These are phyloP conservation scores for Diachrysia chrysitis DNA, from an alignment of 2,888 invertebrate species.

Conservation along the genomic window DNA sequence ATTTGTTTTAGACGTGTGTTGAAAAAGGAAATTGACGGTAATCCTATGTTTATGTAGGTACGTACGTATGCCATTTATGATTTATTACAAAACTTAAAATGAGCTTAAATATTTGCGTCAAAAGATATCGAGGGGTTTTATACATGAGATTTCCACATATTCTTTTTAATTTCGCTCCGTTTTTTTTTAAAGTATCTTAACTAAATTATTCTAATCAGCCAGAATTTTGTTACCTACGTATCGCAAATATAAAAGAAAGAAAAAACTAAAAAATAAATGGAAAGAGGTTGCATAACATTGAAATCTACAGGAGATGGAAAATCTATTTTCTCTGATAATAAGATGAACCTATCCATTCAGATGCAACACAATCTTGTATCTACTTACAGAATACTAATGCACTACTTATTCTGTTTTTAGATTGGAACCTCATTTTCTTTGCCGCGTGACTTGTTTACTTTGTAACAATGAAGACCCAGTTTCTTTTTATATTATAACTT, in stretches of 20 bases:
- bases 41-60: no score
- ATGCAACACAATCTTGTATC: constrained; percentile 39
- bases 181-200: neutral
- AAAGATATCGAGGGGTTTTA: no score
- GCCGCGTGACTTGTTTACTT: constrained; percentile 18
- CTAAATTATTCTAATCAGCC: neutral
- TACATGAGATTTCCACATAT: no score
- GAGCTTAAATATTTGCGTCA: no score
- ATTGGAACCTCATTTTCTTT: constrained; percentile 52
- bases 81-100: no score
- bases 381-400: constrained; percentile 56
- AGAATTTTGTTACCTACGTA: neutral
- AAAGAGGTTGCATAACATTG: constrained; percentile 28
- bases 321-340: constrained; percentile 52
- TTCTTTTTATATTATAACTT: constrained; percentile 24
- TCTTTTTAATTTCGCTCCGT: no score
- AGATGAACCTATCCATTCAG: constrained; percentile 48
- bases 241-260: neutral
- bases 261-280: constrained; percentile 20
- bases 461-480: constrained; percentile 10
- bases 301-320: constrained; percentile 35
- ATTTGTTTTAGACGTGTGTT: neutral
- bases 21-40: neutral
- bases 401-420: constrained; percentile 41
- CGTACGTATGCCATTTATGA: no score